Conservation (phyloP, 2,888 invertebrate species). For the Fissipunctia ypsillon region DNA sequence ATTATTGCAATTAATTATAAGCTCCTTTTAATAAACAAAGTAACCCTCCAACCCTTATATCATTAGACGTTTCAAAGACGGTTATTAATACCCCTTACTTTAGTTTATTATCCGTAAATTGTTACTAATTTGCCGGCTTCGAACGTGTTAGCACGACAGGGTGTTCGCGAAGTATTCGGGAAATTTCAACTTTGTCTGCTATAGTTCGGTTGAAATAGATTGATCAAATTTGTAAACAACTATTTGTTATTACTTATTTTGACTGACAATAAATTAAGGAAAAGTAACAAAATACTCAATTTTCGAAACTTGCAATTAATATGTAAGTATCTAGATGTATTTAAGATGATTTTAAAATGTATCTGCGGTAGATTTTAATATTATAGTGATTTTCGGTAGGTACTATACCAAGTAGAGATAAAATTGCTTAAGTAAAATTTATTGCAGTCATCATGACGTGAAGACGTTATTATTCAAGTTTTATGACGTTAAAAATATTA, state of each 20-base stretch:
- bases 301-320: no score
- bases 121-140: constrained; percentile 65
- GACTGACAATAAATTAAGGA: neutral
- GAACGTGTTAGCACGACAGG: constrained; percentile 60
- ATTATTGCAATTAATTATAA: constrained; percentile 69
- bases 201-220: constrained; percentile 23
- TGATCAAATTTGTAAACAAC: neutral
- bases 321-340: neutral
- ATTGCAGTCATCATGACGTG: constrained; percentile 4
- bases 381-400: neutral
- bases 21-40: constrained; percentile 66
- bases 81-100: constrained; percentile 67
- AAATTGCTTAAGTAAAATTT: no score
- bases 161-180: constrained; percentile 46
- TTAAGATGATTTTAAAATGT: neutral
- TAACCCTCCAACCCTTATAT: constrained; percentile 66
- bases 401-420: no score
- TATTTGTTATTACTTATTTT: neutral
- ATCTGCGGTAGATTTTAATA: neutral
- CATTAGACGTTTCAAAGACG: constrained; percentile 68
- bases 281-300: neutral
- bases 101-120: constrained; percentile 70
- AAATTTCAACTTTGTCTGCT: constrained; percentile 39
- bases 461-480: constrained; percentile 21
- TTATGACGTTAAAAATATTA: constrained; percentile 31